phyloP scores from a whole-genome alignment of 2,888 invertebrate genomes.

The Drosophila dives region DNA sequence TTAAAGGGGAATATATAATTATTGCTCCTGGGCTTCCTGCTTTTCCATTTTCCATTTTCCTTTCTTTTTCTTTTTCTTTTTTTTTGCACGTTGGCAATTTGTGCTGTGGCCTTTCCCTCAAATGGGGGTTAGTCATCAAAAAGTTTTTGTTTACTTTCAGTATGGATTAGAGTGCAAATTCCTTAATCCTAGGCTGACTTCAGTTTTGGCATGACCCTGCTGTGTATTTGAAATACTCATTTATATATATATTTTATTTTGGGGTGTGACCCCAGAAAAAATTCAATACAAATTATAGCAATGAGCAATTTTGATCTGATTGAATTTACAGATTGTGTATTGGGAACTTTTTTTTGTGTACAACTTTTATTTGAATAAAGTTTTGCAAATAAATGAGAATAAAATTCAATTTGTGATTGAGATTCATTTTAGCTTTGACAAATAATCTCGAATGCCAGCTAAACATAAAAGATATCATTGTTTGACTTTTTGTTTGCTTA shows the following conservation, averaged over 20 bases:
- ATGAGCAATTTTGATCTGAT: slow-evolving; percentile 16
- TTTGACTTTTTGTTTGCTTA: not conserved
- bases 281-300: slow-evolving; percentile 24
- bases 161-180: slow-evolving; percentile 69
- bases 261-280: not conserved
- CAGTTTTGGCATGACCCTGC: slow-evolving; percentile 36
- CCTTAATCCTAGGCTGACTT: slow-evolving; percentile 63
- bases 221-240: not conserved
- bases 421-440: not conserved
- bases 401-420: slow-evolving; percentile 3
- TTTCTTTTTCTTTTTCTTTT: not conserved
- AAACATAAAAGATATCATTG: not conserved
- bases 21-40: slow-evolving; percentile 31
- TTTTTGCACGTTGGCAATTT: slow-evolving; percentile 42
- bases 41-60: not conserved
- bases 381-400: slow-evolving; percentile 5
- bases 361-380: slow-evolving; percentile 1
- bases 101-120: slow-evolving; percentile 20
- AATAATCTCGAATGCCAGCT: not conserved
- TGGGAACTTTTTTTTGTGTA: not conserved
- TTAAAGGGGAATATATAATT: slow-evolving; percentile 46
- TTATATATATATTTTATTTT: not conserved
- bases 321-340: slow-evolving; percentile 6
- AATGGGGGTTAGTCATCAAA: slow-evolving; percentile 68
- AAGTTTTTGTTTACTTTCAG: slow-evolving; percentile 42